These are phyloP conservation scores for Nasonia vitripennis DNA, from an alignment of 1,140 invertebrate species.

Conservation along the genomic window DNA sequence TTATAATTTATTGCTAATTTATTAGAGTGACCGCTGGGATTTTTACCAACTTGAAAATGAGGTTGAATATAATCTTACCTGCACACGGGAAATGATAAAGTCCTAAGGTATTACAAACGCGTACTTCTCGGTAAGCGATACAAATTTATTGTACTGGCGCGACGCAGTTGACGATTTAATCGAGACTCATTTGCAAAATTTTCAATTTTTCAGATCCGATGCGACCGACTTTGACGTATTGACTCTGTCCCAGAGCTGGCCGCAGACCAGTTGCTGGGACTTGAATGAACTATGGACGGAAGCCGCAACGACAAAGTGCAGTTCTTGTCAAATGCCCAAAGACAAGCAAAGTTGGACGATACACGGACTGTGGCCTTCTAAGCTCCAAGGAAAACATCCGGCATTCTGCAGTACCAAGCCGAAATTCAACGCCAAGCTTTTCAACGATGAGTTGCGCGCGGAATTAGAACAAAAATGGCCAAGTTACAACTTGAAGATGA, in stretches of 20 bases:
- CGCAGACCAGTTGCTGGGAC: conserved; percentile 16
- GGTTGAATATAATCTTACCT: neutral
- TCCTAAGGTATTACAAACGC: too few species aligned
- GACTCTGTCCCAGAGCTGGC: conserved; percentile 14
- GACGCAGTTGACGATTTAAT: too few species aligned
- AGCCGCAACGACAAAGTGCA: neutral
- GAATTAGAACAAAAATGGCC: conserved; percentile 6
- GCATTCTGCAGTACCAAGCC: neutral
- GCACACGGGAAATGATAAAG: too few species aligned
- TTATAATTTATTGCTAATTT: too few species aligned
- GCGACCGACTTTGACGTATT: neutral
- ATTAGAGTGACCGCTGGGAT: neutral
- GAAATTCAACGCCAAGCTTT: conserved; percentile 10
- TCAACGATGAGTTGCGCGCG: neutral
- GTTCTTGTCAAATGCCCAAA: neutral
- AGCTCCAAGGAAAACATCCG: neutral
- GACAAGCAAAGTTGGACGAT: conserved; percentile 13
- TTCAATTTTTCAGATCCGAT: neutral
- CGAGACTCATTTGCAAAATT: neutral
- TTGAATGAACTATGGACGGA: neutral
- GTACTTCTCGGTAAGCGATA: too few species aligned
- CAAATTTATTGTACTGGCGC: too few species aligned
- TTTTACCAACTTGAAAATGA: neutral
- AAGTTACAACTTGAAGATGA: neutral
- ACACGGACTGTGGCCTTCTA: conserved; percentile 34